Evolutionary conservation across 1,140 invertebrate species (phyloP), one percentile per base, ranked within the genome.

Genomic region (Brachionus koreanus): DNA sequence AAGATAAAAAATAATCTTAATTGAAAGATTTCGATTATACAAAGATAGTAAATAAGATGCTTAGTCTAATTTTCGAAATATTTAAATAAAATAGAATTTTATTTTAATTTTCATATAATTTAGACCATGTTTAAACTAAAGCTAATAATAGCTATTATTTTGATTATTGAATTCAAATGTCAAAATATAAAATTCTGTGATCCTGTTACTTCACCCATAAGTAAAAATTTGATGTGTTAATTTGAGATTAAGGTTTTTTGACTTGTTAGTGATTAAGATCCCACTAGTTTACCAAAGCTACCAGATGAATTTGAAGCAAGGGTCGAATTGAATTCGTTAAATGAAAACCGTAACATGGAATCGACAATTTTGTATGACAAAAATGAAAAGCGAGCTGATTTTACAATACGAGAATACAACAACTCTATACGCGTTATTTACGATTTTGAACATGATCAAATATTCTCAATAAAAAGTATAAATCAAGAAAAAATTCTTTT

Each of bases 301-400:
- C 76, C 76, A 16, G 76, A 61, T 43, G 61, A 65, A 65, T 79
- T 79, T 65, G 46, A 79, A 61, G 13, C 76, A 13, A 39, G 76
- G 19, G 37, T 79, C 37, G 76, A 79, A 13, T 13, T 79, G 25
- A 79, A 79, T 43, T 57, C 57, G n/a, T 13, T 61, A 57, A 57
- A 37, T 13, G 29, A 79, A 57, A 61, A 25, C 19, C 19, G 33
- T 19, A 79, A 65, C 42, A 61, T 13, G 19, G 76, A 79, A 19
- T 46, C 46, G 5, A 33, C n/a, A 3, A 79, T 79, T 43, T 25
- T 79, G 7, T 79, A 79, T 33, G 76, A 79, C 12, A 61, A 37
- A n/a, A 42, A 37, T 39, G 76, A 79, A 13, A 79, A 65, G 61
- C 19, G 49, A 37, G 76, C 76, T 61, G 76, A 79, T 42, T 6